Evolutionary conservation across 1,140 invertebrate species (phyloP), one percentile per base, ranked within the genome.

Genomic region (Idris sp.): DNA sequence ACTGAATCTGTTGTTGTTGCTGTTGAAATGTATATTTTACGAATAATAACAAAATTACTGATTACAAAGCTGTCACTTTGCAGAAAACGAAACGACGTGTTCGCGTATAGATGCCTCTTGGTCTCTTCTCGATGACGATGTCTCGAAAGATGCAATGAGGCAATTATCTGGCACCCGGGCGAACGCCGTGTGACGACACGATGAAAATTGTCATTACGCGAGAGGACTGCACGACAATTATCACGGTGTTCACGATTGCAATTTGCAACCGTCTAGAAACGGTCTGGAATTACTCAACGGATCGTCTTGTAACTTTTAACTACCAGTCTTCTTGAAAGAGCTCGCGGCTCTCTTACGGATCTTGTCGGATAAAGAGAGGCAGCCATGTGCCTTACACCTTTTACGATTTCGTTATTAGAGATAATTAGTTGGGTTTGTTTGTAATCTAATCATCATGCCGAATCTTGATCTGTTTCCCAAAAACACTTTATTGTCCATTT

Each of bases 281-380:
- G 81, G 82, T 85, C 83, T 85, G 78, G 83, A 83, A 86, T 87
- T 87, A 85, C 85, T 85, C 86, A 86, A 86, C 84, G 80, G 81
- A 84, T 86, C 81, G 80, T 86, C 84, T 85, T 84, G 84, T 86
- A 85, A 87, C 83, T 86, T 86, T 86, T 83, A 85, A 87, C 83
- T 86, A 84, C 84, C 71, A 72, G 72, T 78, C 65, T 77, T 61
- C 58, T 65, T 51, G 53, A 61, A 69, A 72, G 76, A 75, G 65
- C 67, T 78, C 65, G 69, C 58, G 59, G 58, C 69, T 77, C 68
- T 72, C 53, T 77, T 69, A 74, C 65, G 54, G 69, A n/a, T 67
- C 41, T 31, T 56, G 9, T 9, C 13, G 30, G 64, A 53, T 73
- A 68, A 73, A 77, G 59, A 46, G 49, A 30, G 11, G 25, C 31